These are phyloP conservation scores for Sebastes schlegelii DNA, from an alignment of 2,113 vertebrate genomes.

Conservation along the genomic window DNA sequence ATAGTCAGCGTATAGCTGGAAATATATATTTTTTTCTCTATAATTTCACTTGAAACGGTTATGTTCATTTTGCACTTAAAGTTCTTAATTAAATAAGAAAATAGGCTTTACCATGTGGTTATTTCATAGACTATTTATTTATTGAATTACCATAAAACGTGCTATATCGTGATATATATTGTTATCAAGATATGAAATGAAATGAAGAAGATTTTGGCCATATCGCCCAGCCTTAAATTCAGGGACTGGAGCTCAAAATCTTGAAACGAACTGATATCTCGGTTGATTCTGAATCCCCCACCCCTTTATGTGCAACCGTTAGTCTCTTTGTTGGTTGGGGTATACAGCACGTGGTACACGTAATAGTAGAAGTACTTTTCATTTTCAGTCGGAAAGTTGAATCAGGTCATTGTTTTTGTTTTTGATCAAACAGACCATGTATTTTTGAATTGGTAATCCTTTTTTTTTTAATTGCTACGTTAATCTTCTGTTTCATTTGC, in stretches of 20 bases:
- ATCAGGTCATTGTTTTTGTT: background rate
- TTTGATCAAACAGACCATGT: background rate
- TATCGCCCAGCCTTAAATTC: too few relatives aligned
- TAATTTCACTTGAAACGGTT: too few relatives aligned
- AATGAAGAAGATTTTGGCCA: too few relatives aligned
- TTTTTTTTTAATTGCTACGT: background rate
- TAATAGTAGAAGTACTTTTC: background rate
- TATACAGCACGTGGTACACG: background rate
- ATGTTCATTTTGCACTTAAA: too few relatives aligned
- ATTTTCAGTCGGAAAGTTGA: conserved; percentile 12
- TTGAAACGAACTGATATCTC: background rate
- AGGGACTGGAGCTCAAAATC: background rate
- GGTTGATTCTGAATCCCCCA: background rate
- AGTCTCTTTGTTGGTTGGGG: background rate
- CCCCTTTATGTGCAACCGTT: background rate
- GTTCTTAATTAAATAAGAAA: too few relatives aligned
- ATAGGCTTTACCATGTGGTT: too few relatives aligned
- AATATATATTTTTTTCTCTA: too few relatives aligned
- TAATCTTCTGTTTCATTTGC: background rate
- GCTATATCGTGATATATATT: too few relatives aligned
- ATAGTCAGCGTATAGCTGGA: too few relatives aligned
- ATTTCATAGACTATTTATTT: too few relatives aligned
- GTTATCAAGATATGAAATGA: too few relatives aligned
- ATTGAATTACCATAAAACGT: too few relatives aligned
- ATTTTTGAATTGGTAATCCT: background rate